Evolutionary conservation across 2,113 vertebrate species (phyloP).

Genomic region (Tupaia chinensis): DNA sequence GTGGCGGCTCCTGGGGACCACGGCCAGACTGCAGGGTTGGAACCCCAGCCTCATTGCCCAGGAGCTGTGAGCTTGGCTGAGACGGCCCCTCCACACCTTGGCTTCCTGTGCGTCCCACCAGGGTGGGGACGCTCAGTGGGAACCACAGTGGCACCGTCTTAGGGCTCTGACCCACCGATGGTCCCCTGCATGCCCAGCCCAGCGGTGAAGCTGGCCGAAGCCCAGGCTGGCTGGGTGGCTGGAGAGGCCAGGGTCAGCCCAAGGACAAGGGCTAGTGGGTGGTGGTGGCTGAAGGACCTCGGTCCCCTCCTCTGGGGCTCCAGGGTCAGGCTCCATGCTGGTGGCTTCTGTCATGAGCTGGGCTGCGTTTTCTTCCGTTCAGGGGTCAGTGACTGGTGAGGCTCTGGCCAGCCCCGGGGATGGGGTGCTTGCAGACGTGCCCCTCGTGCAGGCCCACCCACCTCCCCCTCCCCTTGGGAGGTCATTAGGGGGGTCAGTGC

Average conservation of each 20-base stretch:
- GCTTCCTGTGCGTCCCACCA: not conserved
- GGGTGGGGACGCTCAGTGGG: too few species aligned
- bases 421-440: not conserved
- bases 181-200: not conserved
- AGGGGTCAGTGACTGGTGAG: too few species aligned
- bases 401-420: not conserved
- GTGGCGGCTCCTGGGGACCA: not conserved
- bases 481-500: not conserved
- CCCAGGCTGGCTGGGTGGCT: not conserved
- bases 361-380: not conserved
- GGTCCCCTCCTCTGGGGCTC: not conserved
- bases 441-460: not conserved
- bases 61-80: not conserved
- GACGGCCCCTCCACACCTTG: too few species aligned
- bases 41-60: not conserved
- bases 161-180: not conserved
- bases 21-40: too few species aligned
- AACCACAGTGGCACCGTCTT: too few species aligned
- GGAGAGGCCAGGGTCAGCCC: not conserved
- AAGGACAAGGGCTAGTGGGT: not conserved
- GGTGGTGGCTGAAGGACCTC: not conserved
- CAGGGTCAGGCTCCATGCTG: accelerated
- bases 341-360: not conserved
- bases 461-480: not conserved
- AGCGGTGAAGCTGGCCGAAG: too few species aligned